Conservation (phyloP, 2,797 vertebrate genomes). For the Macrochelys suwanniensis region DNA sequence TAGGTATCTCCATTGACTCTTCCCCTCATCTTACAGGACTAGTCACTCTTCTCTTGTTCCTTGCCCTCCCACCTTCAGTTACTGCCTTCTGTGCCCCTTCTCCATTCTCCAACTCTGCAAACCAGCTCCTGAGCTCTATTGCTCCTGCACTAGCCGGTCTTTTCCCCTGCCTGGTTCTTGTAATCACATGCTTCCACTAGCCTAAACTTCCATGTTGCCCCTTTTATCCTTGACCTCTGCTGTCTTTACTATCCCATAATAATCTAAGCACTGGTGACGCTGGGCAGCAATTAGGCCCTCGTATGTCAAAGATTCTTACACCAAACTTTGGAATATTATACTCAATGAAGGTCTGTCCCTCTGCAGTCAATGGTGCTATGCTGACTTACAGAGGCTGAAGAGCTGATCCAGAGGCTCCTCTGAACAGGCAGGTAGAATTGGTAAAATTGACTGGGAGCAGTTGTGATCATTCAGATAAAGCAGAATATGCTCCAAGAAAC, state of each 20-base stretch:
- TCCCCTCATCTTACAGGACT: no score
- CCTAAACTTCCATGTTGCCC: background rate
- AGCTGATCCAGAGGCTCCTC: background rate
- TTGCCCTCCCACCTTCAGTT: no score
- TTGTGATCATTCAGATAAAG: background rate
- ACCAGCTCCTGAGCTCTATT: no score
- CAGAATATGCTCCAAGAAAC: background rate
- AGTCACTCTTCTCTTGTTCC: no score
- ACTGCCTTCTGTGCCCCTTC: no score
- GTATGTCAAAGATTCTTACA: background rate
- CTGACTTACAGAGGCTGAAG: background rate
- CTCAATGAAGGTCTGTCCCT: background rate
- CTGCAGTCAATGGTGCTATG: background rate
- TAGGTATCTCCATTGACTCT: no score
- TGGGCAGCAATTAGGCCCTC: background rate
- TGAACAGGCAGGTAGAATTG: rapidly evolving
- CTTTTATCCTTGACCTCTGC: background rate
- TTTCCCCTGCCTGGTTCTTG: no score
- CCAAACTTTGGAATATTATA: background rate
- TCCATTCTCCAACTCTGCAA: no score
- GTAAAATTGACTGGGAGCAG: background rate
- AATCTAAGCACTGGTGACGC: background rate
- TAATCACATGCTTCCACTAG: no score
- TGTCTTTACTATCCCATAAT: background rate
- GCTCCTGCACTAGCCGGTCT: no score